These are phyloP conservation scores for Agapornis canus DNA, from an alignment of 2,797 vertebrate species.

Conservation along the genomic window DNA sequence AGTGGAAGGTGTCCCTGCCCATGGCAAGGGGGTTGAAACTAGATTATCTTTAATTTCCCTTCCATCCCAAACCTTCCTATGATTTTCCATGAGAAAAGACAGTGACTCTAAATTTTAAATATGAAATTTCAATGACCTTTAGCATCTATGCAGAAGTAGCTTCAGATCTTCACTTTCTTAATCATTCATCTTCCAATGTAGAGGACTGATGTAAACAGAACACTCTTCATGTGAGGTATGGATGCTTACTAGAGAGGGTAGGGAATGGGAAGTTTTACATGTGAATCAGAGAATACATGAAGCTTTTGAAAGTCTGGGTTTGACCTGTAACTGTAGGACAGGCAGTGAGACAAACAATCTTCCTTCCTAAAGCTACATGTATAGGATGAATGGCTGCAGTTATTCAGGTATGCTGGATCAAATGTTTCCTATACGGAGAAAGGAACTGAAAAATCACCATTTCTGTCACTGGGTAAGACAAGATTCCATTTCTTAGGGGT, in stretches of 20 bases:
- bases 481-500: background rate
- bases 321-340: background rate
- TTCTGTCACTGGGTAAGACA: background rate
- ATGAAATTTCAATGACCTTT: background rate
- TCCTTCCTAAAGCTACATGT: rapidly evolving
- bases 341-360: background rate
- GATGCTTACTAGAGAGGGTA: background rate
- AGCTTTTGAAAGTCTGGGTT: background rate
- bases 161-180: background rate
- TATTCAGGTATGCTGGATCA: background rate
- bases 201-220: background rate
- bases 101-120: background rate
- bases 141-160: background rate
- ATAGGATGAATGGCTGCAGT: background rate
- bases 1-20: background rate
- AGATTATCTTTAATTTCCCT: background rate
- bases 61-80: background rate
- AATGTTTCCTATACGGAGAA: background rate
- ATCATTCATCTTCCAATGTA: background rate
- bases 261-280: background rate
- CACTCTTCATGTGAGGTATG: background rate
- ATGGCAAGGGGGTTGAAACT: background rate
- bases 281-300: background rate
- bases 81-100: background rate
- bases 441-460: background rate